Percentiles rank a stretch among this genome's conserved stretches.
Evolutionary conservation across 1,140 invertebrate species (phyloP).

Genomic region (Lordiphosa collinella): DNA sequence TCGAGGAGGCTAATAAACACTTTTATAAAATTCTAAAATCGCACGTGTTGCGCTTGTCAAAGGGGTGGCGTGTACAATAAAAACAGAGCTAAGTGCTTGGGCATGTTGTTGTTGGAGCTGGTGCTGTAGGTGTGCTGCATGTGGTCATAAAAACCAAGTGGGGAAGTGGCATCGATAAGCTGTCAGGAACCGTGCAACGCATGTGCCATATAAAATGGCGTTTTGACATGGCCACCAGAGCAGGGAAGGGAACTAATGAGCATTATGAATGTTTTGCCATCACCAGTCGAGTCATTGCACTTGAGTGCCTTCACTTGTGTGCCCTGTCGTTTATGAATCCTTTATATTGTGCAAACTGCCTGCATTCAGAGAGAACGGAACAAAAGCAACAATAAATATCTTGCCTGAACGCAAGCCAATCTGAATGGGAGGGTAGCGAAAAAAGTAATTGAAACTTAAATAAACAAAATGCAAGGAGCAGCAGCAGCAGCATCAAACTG

Average conservation of each 20-base stretch:
- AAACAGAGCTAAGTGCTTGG: conserved; percentile 62
- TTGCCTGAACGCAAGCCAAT: conserved; percentile 27
- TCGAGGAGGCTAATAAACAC: conserved; percentile 64
- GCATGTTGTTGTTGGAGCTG: conserved; percentile 48
- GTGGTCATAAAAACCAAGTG: conserved; percentile 44
- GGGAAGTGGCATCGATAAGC: conserved; percentile 50
- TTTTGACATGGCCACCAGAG: conserved; percentile 50
- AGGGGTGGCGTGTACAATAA: conserved; percentile 59
- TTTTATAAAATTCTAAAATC: conserved; percentile 72
- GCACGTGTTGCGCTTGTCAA: conserved; percentile 73
- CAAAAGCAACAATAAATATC: conserved; percentile 30
- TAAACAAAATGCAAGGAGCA: conserved; percentile 52
- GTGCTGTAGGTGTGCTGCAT: conserved; percentile 34
- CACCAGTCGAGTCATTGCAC: conserved; percentile 50
- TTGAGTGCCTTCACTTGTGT: conserved; percentile 48
- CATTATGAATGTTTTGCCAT: conserved; percentile 59
- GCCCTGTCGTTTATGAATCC: conserved; percentile 21
- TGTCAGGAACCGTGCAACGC: conserved; percentile 41
- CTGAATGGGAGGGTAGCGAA: conserved; percentile 31
- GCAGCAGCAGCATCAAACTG: conserved; percentile 36
- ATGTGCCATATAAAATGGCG: conserved; percentile 55
- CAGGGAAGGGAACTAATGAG: conserved; percentile 30
- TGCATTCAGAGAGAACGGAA: conserved; percentile 28
- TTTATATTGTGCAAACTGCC: conserved; percentile 30
- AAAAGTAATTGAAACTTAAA: conserved; percentile 71